Conservation (phyloP, 2,797 vertebrate species). For the Danio albolineatus region DNA sequence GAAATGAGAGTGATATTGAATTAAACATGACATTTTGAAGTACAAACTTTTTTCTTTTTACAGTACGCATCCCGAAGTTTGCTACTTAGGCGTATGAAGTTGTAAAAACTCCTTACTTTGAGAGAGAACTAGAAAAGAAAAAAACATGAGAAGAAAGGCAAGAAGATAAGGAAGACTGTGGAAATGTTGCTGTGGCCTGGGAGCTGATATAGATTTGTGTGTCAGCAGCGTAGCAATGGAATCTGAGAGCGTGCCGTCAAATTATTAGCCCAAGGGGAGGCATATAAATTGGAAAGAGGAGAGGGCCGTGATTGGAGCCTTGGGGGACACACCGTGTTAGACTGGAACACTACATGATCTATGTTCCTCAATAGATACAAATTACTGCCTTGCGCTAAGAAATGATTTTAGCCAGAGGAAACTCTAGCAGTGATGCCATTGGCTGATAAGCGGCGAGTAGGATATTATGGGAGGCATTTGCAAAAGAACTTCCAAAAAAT, state of each 20-base stretch:
- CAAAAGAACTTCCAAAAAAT: not conserved
- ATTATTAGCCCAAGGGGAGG: slow-evolving; percentile 18
- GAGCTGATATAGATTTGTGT: slow-evolving; percentile 28
- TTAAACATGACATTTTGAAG: too few relatives aligned
- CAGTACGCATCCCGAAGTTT: not conserved
- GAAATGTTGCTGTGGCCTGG: not conserved
- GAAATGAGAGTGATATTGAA: too few relatives aligned
- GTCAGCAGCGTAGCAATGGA: slow-evolving; percentile 21
- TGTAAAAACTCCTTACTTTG: not conserved
- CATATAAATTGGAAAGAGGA: slow-evolving; percentile 34
- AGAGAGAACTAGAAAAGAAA: not conserved
- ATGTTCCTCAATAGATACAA: slow-evolving; percentile 24
- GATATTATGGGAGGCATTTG: not conserved
- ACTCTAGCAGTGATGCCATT: not conserved
- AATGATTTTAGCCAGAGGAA: slow-evolving; percentile 3
- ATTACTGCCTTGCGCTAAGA: slow-evolving; percentile 13
- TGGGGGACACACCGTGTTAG: slow-evolving; percentile 1
- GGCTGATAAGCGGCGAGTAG: not conserved
- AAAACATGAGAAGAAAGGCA: not conserved
- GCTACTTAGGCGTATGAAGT: not conserved
- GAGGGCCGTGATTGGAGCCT: slow-evolving; percentile 6
- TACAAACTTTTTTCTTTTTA: too few relatives aligned
- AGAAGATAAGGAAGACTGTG: slow-evolving; percentile 2
- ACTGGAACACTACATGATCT: slow-evolving; percentile 32
- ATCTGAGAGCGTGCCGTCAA: not conserved